Evolutionary conservation across 2,797 vertebrate genomes (phyloP), one percentile per base, ranked within the genome.

Genomic region (Ambastaia sidthimunki): DNA sequence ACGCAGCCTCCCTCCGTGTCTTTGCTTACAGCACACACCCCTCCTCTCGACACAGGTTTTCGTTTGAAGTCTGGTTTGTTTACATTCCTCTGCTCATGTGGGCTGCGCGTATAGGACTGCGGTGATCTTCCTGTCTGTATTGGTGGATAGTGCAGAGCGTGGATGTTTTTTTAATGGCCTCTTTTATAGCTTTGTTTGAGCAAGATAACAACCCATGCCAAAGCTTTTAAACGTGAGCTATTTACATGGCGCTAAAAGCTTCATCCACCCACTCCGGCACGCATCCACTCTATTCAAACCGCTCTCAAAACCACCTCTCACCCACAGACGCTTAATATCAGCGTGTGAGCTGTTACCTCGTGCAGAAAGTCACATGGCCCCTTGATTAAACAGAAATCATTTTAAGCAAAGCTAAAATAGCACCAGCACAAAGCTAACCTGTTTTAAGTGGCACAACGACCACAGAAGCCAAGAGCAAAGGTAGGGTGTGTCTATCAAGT

Each of bases 331-430:
- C 74, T 87, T 81, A 76, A 89, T 89, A 89, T 86, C 86, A 89
- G 89, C 88, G 87, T 88, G 84, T 84, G 80, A 81, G 74, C 71
- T 84, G 89, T 88, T 90, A 92, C 90, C 89, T 94, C 93, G 93
- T 92, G 91, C 92, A 92, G 89, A 93, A 93, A 92, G 92, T 93
- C 93, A 93, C 89, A 91, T 91, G 91, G 84, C 77, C 84, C 60
- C 71, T 80, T 92, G 90, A 92, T 90, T 92, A 89, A 89, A 87
- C 88, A 87, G 82, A 85, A 91, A 92, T 89, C 85, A 92, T 90
- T 91, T 91, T 88, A 90, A 91, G 90, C 89, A 86, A 86, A 89
- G 88, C 86, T 89, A 93, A 93, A 90, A 93, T 93, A 92, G 93
- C 90, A 94, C 90, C 89, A 87, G 86, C 87, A 91, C 88, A 91